Evolutionary conservation across 2,113 vertebrate genomes (phyloP), one percentile per base, ranked within the genome.

Genomic region (Hystrix cristata): DNA sequence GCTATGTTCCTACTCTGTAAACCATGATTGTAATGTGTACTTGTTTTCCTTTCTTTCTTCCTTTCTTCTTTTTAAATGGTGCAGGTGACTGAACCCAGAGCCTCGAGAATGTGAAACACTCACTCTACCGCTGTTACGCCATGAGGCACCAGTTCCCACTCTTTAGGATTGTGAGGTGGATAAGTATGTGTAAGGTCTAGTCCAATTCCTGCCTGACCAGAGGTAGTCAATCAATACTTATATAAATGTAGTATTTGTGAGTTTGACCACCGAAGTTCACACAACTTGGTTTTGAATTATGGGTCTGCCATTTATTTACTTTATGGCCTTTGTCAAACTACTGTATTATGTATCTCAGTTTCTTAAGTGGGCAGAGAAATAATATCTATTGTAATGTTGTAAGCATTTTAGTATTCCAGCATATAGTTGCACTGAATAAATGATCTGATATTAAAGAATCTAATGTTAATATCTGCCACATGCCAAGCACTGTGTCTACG

Each of bases 241-340:
- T 53, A 29, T 74, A 76, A 86, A 14, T 72, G 3, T 87, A 57
- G 14, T 76, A 29, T 91, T 65, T 87, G 59, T 94, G 87, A 65
- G 25, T 59, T 7, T 53, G 43, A 86, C 46, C n/a, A 59, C 57
- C 21, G 53, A 18, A 74, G 53, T 67, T 72, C 86, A 86, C 16
- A 65, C 31, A 74, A 51, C 31, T 74, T 69, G 19, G 65, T 86
- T 76, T 93, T 93, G 43, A 87, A 71, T 90, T 93, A 27, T 74
- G 72, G 76, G 53, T 81, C 80, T 93, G 43, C 69, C 29, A 57
- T 79, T 94, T 79, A 38, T 81, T 91, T 87, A 53, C 8, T 62
- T 91, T 78, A 55, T n/a, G 46, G 13, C 48, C 19, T 94, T 78
- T 38, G 34, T 83, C 69, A 43, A 16, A 79, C 53, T 51, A n/a